Base-by-base conservation (phyloP, 2,797 vertebrate genomes). In the Crax fasciolata region DNA sequence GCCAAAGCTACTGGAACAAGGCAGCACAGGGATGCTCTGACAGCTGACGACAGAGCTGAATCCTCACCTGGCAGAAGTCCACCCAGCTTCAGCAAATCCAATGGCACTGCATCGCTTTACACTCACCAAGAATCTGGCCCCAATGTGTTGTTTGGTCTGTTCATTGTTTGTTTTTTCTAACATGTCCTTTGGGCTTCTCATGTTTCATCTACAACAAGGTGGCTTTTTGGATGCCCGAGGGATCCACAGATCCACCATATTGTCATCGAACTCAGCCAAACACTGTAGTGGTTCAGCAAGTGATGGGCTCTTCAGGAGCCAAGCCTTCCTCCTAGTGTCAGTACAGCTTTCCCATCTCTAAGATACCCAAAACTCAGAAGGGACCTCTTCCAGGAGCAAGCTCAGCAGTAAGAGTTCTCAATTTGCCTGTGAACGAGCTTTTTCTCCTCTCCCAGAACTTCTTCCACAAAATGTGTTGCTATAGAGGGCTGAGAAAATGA, bases 31-130 rank as follows among this genome's bases (percentile, higher is more conserved):
- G 52, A 71, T 79, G 43, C 32, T 76, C 44, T 62, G 48, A 72
- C 55, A 75, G 59, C 32, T 25, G 49, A 63, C 19, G 19, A 38
- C 61, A 78, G 19, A 93, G 74, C 41, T 2, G 5, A 4, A 62
- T 32, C 55, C 52, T 71, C 55, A 79, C 71, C 81, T 89, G 81
- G 87, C 85, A 85, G 61, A 58, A 74, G 14, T 77, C 87, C 93
- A 83, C 65, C 41, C 23, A 52, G 86, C 49, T 88, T 46, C 66
- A 72, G 66, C 4, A 1, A 67, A 44, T 41, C 63, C 77, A 71
- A 38, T 2, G 4, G 52, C 23, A 10, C 38, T 13, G 32, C 24
- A 15, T 39, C 24, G 4, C 35, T 66, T 55, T 75, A 71, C 52
- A 78, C 54, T 62, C 48, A 2, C 4, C 1, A 19, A 71, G 88